Evolutionary conservation across 2,888 invertebrate genomes (phyloP).

Genomic region (Hermaeophaga mercurialis): DNA sequence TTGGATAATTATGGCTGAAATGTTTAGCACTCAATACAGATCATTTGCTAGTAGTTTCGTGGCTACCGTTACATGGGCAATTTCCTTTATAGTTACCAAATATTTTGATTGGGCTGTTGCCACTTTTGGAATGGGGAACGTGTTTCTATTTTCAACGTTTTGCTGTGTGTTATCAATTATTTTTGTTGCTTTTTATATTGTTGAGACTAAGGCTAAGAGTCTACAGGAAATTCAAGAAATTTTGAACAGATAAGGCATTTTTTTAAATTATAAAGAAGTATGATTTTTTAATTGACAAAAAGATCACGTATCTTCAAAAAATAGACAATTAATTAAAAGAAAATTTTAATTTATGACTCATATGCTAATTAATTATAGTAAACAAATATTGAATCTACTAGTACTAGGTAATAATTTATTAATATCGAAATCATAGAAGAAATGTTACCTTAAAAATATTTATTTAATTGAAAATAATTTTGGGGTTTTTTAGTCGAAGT

Average conservation of each 20-base stretch:
- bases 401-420: too few species aligned
- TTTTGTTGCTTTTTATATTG: conserved; percentile 66
- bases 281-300: too few species aligned
- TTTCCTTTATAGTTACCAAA: conserved; percentile 78
- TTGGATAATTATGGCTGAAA: conserved; percentile 83
- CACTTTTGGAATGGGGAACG: conserved; percentile 67
- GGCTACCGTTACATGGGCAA: conserved; percentile 76
- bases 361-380: too few species aligned
- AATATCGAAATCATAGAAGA: too few species aligned
- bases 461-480: too few species aligned
- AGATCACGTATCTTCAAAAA: too few species aligned
- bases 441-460: too few species aligned
- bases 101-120: conserved; percentile 66
- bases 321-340: too few species aligned
- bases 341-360: too few species aligned
- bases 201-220: conserved; percentile 36
- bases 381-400: too few species aligned
- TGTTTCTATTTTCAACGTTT: conserved; percentile 75
- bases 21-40: conserved; percentile 80
- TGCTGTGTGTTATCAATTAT: conserved; percentile 68
- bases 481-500: too few species aligned
- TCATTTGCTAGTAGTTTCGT: conserved; percentile 77
- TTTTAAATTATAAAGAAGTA: too few species aligned
- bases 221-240: conserved; percentile 34
- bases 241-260: conserved; percentile 13